phyloP scores from a whole-genome alignment of 2,113 vertebrate species.

The Brachypteracias leptosomus region DNA sequence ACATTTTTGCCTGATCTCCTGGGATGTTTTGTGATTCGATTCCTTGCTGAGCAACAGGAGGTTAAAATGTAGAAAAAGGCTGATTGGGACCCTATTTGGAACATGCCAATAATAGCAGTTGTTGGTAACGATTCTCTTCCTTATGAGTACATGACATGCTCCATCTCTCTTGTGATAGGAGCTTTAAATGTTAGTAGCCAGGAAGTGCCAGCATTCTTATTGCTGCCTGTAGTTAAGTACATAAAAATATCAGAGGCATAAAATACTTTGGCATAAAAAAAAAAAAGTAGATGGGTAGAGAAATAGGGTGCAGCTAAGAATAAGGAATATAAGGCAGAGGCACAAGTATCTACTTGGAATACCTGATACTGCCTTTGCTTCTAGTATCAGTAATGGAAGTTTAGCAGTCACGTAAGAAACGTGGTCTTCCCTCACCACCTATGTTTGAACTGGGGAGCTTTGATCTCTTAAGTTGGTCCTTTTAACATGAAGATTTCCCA shows the following conservation, averaged over 20 bases:
- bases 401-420: not conserved
- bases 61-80: not conserved
- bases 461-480: not conserved
- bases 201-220: conserved; percentile 31
- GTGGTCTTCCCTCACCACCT: not conserved
- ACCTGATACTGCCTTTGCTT: not conserved
- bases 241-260: conserved; percentile 21
- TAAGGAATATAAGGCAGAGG: not conserved
- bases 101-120: conserved; percentile 41
- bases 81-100: conserved; percentile 12
- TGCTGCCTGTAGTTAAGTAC: conserved; percentile 18
- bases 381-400: not conserved
- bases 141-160: conserved; percentile 3
- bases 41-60: conserved; percentile 25
- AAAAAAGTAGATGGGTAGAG: not conserved
- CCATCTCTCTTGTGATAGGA: not conserved
- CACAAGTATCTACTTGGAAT: not conserved
- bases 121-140: conserved; percentile 6
- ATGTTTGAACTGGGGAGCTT: not conserved
- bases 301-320: not conserved
- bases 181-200: conserved; percentile 35
- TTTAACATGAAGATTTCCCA: not conserved
- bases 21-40: not conserved
- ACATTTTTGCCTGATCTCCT: not conserved
- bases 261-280: conserved; percentile 18